A percentile compares a stretch with the other conserved stretches of the same genome.
Evolutionary conservation across 2,888 invertebrate species (phyloP).

Genomic region (Microctonus aethiopoides): DNA sequence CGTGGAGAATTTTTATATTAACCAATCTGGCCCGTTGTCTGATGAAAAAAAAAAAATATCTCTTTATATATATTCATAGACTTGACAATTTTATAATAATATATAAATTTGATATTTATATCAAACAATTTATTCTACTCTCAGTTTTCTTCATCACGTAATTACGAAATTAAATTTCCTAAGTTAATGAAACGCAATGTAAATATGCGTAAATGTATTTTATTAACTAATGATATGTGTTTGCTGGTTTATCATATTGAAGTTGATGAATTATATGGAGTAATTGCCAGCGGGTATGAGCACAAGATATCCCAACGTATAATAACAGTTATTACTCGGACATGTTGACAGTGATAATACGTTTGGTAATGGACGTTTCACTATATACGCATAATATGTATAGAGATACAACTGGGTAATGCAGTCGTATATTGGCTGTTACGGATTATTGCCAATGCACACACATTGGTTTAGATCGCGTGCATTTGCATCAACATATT

Average conservation of each 20-base stretch:
- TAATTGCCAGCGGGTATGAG: background rate
- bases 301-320: background rate
- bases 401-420: constrained; percentile 33
- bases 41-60: too few species aligned
- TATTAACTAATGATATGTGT: background rate
- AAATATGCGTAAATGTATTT: background rate
- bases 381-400: background rate
- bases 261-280: constrained; percentile 1
- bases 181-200: background rate
- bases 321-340: constrained; percentile 20
- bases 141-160: background rate
- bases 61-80: background rate
- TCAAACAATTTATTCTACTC: too few species aligned
- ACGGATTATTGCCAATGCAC: constrained; percentile 32
- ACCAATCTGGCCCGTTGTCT: too few species aligned
- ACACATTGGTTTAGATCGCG: constrained; percentile 25
- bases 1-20: constrained; percentile 32
- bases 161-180: background rate
- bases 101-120: too few species aligned
- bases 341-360: constrained; percentile 61
- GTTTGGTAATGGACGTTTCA: constrained; percentile 40
- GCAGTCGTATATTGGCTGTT: constrained; percentile 26
- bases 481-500: constrained; percentile 3
- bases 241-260: background rate
- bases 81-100: too few species aligned